Conservation (phyloP, 2,888 invertebrate genomes). For the Neoaliturus tenellus region DNA sequence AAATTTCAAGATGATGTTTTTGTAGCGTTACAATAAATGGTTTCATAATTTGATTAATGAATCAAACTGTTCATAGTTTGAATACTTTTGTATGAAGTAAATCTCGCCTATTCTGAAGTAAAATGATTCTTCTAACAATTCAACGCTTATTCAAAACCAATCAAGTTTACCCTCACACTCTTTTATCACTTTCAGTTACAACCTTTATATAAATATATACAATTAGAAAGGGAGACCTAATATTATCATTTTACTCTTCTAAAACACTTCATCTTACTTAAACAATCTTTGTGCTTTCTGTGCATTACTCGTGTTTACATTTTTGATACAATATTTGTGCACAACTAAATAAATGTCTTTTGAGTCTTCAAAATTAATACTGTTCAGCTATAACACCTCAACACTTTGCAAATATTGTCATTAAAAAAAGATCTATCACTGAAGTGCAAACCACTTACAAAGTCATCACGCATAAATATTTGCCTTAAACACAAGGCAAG, state of each 20-base stretch:
- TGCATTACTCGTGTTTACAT: not conserved
- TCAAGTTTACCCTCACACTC: not conserved
- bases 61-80: too few species aligned
- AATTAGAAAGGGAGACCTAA: not conserved
- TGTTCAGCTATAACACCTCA: not conserved
- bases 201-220: not conserved
- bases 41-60: too few species aligned
- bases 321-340: slow-evolving; percentile 1
- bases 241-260: not conserved
- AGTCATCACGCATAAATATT: not conserved
- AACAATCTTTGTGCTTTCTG: slow-evolving; percentile 11
- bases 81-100: too few species aligned
- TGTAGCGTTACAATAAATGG: too few species aligned
- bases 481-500: not conserved
- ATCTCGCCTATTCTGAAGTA: too few species aligned
- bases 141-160: not conserved
- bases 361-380: slow-evolving; percentile 3
- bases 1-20: too few species aligned
- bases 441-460: not conserved
- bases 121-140: too few species aligned
- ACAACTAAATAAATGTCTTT: not conserved
- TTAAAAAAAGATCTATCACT: not conserved
- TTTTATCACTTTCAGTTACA: not conserved
- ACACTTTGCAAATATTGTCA: not conserved
- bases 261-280: not conserved